These are phyloP conservation scores for Diplogasteroides magnus DNA, from an alignment of 1,140 invertebrate species.

Conservation along the genomic window DNA sequence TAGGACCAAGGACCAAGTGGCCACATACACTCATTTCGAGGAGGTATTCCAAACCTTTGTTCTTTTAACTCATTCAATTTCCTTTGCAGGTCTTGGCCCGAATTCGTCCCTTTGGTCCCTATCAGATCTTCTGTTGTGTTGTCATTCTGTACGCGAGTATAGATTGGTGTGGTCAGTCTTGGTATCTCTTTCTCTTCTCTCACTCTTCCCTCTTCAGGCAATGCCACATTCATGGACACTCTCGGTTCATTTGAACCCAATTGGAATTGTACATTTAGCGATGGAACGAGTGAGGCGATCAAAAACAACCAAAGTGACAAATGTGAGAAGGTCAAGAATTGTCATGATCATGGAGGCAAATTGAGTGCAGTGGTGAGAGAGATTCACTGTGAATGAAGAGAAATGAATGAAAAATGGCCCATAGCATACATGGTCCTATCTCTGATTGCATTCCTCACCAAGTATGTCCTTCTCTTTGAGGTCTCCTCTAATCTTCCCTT, in stretches of 20 bases:
- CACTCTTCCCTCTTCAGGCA: conserved; percentile 37
- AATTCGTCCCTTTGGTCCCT: conserved; percentile 44
- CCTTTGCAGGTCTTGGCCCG: conserved; percentile 30
- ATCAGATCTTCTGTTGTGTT: conserved; percentile 47
- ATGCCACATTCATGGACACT: conserved; percentile 40
- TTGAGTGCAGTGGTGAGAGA: too few species aligned
- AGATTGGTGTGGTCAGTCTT: conserved; percentile 47
- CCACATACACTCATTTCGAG: conserved; percentile 44
- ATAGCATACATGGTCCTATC: conserved; percentile 47
- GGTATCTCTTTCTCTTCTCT: too few species aligned
- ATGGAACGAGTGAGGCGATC: conserved; percentile 29
- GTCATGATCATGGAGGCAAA: too few species aligned
- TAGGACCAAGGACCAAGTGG: conserved; percentile 32
- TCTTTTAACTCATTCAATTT: not conserved
- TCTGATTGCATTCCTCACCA: conserved; percentile 45
- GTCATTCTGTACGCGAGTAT: conserved; percentile 47
- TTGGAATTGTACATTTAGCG: conserved; percentile 36
- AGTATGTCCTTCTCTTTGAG: conserved; percentile 1
- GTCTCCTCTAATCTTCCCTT: not conserved
- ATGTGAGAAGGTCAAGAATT: not conserved
- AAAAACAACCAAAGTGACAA: not conserved
- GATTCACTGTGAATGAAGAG: too few species aligned
- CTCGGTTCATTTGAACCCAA: conserved; percentile 41
- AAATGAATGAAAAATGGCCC: too few species aligned
- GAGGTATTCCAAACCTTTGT: conserved; percentile 43